Evolutionary conservation across 1,140 invertebrate species (phyloP).

Genomic region (Lepidotrigona ventralis): DNA sequence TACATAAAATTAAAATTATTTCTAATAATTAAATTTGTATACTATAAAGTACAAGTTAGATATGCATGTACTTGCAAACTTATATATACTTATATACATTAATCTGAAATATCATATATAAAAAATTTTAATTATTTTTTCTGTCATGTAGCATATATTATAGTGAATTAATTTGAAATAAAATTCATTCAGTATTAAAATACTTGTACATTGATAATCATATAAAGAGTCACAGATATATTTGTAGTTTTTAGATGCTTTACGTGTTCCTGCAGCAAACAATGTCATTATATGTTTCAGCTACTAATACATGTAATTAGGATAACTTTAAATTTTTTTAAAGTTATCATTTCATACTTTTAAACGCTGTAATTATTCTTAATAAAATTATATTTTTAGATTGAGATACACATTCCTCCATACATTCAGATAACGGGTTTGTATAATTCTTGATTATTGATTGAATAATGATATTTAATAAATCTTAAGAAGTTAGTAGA

Average conservation of each 20-base stretch:
- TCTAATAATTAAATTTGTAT: constrained; percentile 3
- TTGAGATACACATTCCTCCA: constrained; percentile 24
- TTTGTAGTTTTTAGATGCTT: constrained; percentile 40
- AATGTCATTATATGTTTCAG: constrained; percentile 28
- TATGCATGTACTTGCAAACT: constrained; percentile 24
- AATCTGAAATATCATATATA: not conserved
- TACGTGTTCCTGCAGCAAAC: constrained; percentile 34
- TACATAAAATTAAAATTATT: not conserved
- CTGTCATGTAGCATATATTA: not conserved
- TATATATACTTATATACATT: not conserved
- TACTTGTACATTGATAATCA: constrained; percentile 23
- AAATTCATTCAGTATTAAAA: not conserved
- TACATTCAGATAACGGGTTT: constrained; percentile 39
- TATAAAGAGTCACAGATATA: constrained; percentile 26
- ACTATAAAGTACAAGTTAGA: not conserved
- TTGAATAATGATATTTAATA: constrained; percentile 27
- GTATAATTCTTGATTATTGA: constrained; percentile 32
- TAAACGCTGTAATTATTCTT: constrained; percentile 10
- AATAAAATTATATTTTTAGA: constrained; percentile 40
- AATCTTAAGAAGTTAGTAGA: constrained; percentile 29
- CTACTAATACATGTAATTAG: constrained; percentile 32
- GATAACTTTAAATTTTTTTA: constrained; percentile 20
- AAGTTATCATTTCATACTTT: constrained; percentile 7
- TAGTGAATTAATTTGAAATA: constrained; percentile 3
- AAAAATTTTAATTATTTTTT: constrained; percentile 9